These are phyloP conservation scores for Drosophila putrida DNA, from an alignment of 2,888 invertebrate species.

Conservation along the genomic window DNA sequence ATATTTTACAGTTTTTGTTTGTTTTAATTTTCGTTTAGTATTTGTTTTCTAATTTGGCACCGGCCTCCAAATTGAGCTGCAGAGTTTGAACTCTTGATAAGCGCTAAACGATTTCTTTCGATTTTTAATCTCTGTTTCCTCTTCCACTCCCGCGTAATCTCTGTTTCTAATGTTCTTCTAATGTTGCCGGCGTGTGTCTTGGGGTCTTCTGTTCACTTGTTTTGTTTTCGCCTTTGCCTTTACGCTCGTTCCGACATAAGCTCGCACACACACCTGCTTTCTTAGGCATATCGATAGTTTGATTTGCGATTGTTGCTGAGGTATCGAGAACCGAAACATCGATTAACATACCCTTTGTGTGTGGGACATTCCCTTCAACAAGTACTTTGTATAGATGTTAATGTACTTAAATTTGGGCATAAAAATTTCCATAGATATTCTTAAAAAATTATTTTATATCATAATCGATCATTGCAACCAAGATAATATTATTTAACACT, in stretches of 20 bases:
- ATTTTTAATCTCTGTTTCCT: constrained; percentile 19
- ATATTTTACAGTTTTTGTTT: constrained; percentile 6
- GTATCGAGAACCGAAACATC: constrained; percentile 23
- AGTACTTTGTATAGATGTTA: neutral
- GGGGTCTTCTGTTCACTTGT: constrained; percentile 6
- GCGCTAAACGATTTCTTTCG: constrained; percentile 23
- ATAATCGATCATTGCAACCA: too few relatives aligned
- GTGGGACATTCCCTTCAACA: neutral
- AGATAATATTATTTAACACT: too few relatives aligned
- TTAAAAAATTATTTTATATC: too few relatives aligned
- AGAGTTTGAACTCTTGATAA: constrained; percentile 48
- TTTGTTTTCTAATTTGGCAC: constrained; percentile 14
- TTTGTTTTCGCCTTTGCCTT: constrained; percentile 22
- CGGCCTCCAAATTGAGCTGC: constrained; percentile 22
- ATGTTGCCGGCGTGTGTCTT: constrained; percentile 1
- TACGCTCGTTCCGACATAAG: constrained; percentile 12
- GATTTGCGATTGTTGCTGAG: neutral
- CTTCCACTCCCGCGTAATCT: neutral
- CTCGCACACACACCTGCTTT: constrained; percentile 20
- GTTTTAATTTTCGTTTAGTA: constrained; percentile 11
- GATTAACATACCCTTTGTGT: neutral
- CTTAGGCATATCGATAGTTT: constrained; percentile 42
- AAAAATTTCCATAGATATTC: too few relatives aligned
- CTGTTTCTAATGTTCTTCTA: constrained; percentile 5
- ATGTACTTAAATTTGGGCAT: too few relatives aligned